Base-by-base conservation (phyloP, 2,113 vertebrate species). In the Callipepla californica region DNA sequence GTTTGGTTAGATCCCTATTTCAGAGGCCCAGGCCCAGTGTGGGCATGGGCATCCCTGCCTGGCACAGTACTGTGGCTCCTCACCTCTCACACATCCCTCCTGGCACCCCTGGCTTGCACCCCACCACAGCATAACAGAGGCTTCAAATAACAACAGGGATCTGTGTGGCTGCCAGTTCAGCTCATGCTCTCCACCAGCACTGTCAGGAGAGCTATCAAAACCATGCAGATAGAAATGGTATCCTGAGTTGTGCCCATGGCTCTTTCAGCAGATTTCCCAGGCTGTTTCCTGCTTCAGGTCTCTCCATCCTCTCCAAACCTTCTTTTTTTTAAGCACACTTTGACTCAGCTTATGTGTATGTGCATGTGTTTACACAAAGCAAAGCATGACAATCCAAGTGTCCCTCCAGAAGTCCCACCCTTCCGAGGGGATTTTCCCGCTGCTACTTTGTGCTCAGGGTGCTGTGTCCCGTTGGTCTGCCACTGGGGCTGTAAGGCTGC, bases 401-500 rank as follows among this genome's bases (percentile, higher is more conserved):
- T 78, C 50, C 48, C 58, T 10, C 42, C 0, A 2, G 59, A 78
- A 11, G 3, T 11, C 75, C 4, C 1, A 65, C 87, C 81, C 80
- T 83, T 93, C 91, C 58, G 78, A 85, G 38, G 47, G 22, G 80
- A 78, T 93, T 96, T 96, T 84, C 81, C 90, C 91, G 95, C 76
- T 74, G 68, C 79, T 23, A 36, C 68, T 69, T 55, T 82, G 83
- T 77, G 94, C 95, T 92, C 86, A 89, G 28, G 89, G 73, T 85
- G 84, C 79, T 78, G 47, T 45, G 87, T 68, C 58, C 2, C 73
- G 91, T 91, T 80, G 36, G 94, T 83, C 58, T 0, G 55, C 65
- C 82, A 90, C 65, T 72, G 4, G 5, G 92, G 89, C 94, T 47
- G 87, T 89, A 81, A 93, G 58, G 87, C 44, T 6, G 44, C 58